These are phyloP conservation scores for Tipula lateralis DNA, from an alignment of 2,888 invertebrate genomes.

Conservation along the genomic window DNA sequence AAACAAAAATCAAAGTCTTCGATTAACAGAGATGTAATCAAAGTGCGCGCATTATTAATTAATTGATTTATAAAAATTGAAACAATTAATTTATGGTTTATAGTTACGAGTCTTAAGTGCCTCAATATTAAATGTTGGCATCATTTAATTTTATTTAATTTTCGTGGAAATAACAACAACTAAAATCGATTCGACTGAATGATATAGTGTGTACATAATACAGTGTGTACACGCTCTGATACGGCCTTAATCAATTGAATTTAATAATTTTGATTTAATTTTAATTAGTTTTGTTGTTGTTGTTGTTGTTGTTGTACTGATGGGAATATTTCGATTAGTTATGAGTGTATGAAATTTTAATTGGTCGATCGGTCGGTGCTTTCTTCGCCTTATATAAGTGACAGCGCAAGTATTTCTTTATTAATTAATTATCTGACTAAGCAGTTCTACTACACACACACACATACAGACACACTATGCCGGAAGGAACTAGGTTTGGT, in stretches of 20 bases:
- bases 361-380: background rate
- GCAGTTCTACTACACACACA: no score
- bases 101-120: background rate
- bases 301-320: background rate
- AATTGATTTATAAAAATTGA: constrained; percentile 24
- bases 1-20: background rate
- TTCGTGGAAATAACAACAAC: constrained; percentile 24
- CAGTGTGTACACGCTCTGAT: background rate
- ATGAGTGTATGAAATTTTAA: background rate
- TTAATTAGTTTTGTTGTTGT: background rate
- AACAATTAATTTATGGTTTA: constrained; percentile 9
- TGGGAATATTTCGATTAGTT: background rate
- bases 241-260: background rate
- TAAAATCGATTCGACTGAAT: background rate
- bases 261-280: constrained; percentile 24
- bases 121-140: background rate
- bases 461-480: no score
- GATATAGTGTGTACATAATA: background rate
- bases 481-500: background rate
- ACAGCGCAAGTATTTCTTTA: background rate
- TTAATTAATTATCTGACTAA: constrained; percentile 11
- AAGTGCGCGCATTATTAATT: background rate
- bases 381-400: background rate
- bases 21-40: background rate
- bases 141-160: constrained; percentile 14